Base-by-base conservation (phyloP, 1,140 invertebrate genomes). In the Aplysia californica region DNA sequence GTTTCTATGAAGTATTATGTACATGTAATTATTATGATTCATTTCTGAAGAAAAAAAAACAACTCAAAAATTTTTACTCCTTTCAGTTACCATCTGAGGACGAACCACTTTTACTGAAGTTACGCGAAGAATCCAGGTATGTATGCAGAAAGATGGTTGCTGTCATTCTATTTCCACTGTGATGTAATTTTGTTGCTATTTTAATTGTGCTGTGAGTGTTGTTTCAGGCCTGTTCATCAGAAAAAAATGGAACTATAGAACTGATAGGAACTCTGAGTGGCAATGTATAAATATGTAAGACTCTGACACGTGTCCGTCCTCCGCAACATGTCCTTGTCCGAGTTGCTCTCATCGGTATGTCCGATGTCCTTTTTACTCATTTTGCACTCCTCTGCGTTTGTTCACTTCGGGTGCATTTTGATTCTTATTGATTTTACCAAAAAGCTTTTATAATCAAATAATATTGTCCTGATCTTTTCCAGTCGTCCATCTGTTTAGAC, bases 61-160 rank as follows among this genome's bases (percentile, higher is more conserved):
- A 20, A 20, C 31, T 23, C 73, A 69, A 21, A 75, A 6, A 20
- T 59, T 78, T 56, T 35, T 38, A 74, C 69, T 56, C 65, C 64
- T 83, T 85, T 36, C 67, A 93, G 91, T 85, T 95, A 20, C 95
- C 95, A 0, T 92, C 93, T 80, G 92, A 94, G 74, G 93, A 94
- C 86, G 94, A 96, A 82, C 91, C 93, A 5, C 83, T 96, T 20
- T 91, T 93, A 0, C 93, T 95, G 83, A 96, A 96, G 87, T 87
- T 97, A n/a, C 90, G 95, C 59, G 95, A 96, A 88, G 95, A 97
- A 89, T 95, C 95, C 0, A 91, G 87, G 88, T 89, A 81, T 75
- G n/a, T 2, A 56, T 33, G 18, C 10, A 50, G 44, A 50, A 50
- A 50, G n/a, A 50, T 50, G 10, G 44, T 50, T 50, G 44, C 10